These are phyloP conservation scores for Smittia sp. DNA, from an alignment of 2,888 invertebrate genomes.

Conservation along the genomic window DNA sequence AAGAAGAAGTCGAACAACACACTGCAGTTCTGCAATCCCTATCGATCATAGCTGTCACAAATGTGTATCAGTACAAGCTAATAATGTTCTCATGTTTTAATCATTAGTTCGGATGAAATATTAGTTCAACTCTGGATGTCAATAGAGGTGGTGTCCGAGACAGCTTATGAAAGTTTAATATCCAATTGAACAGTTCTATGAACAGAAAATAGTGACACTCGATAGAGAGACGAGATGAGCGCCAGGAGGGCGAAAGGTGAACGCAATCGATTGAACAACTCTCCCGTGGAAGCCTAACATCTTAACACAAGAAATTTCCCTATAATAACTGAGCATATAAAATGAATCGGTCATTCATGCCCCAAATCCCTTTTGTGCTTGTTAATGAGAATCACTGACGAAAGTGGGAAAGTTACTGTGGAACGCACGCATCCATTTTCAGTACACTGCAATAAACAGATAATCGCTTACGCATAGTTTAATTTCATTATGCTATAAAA, in stretches of 20 bases:
- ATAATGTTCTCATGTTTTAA: background rate
- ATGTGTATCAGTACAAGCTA: background rate
- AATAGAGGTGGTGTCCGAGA: background rate
- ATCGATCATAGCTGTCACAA: conserved; percentile 8
- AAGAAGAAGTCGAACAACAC: background rate
- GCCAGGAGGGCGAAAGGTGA: background rate
- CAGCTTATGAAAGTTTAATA: conserved; percentile 22
- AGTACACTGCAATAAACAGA: conserved; percentile 32
- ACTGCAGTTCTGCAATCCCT: background rate
- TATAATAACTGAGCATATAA: background rate
- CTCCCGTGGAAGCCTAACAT: background rate
- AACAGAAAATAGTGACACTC: background rate
- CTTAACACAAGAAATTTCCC: background rate
- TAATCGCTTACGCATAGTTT: conserved; percentile 40
- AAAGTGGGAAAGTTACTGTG: background rate
- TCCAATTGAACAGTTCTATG: conserved; percentile 7
- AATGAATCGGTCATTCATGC: background rate
- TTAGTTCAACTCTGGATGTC: background rate
- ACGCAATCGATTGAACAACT: background rate
- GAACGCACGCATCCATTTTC: background rate
- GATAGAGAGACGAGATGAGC: background rate
- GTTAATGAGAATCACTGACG: conserved; percentile 19
- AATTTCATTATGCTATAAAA: conserved; percentile 32
- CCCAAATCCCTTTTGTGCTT: conserved; percentile 2
- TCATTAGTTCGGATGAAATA: background rate